phyloP scores from a whole-genome alignment of 92 coral and sea anemone species.

The Bergia sp. region DNA sequence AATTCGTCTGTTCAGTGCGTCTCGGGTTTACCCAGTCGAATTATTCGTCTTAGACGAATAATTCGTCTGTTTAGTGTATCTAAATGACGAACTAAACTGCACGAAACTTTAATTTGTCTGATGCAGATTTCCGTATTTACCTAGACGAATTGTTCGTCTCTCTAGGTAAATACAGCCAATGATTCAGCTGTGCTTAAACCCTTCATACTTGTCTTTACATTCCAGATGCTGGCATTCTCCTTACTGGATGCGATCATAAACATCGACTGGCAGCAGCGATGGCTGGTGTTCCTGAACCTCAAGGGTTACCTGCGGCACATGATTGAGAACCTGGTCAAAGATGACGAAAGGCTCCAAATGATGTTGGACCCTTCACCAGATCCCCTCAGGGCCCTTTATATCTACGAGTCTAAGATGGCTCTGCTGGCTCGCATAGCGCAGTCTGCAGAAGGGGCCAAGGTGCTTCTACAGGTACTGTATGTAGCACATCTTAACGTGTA shows the following conservation, averaged over 20 bases:
- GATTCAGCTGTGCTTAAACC: neutral
- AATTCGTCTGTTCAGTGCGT: no score
- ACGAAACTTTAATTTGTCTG: no score
- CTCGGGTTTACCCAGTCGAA: no score
- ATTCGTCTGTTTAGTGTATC: no score
- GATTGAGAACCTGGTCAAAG: constrained; percentile 87
- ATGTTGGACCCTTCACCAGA: constrained; percentile 97
- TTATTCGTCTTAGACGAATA: no score
- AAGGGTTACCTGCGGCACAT: constrained; percentile 94
- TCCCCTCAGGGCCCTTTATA: constrained; percentile 92
- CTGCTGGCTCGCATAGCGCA: constrained; percentile 91
- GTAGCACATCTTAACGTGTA: neutral
- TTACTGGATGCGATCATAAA: constrained; percentile 85
- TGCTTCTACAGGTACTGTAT: constrained; percentile 57
- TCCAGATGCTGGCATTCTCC: constrained; percentile 96
- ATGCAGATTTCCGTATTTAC: no score
- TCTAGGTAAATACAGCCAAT: no score
- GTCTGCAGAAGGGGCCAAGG: constrained; percentile 89
- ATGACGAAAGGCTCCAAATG: constrained; percentile 90
- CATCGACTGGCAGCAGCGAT: constrained; percentile 97
- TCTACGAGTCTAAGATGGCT: constrained; percentile 98
- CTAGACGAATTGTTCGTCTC: no score
- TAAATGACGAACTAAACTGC: no score
- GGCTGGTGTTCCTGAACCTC: constrained; percentile 86
- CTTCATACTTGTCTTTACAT: neutral